phyloP scores from a whole-genome alignment of 2,113 vertebrate species.

The Micronisus gabar region DNA sequence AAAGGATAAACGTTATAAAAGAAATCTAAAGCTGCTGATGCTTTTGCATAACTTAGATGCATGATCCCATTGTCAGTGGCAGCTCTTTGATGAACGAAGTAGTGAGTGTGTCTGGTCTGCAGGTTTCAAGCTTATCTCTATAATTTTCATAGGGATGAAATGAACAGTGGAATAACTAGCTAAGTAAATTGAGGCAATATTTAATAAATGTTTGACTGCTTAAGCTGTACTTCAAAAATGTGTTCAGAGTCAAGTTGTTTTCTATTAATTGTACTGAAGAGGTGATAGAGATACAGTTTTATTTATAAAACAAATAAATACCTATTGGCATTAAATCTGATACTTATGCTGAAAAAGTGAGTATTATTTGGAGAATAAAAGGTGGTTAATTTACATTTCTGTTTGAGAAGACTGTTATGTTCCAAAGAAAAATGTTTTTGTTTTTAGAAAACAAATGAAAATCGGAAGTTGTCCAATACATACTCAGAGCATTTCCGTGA shows the following conservation, averaged over 20 bases:
- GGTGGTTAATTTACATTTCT: background rate
- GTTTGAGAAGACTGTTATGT: background rate
- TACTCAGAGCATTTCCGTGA: background rate
- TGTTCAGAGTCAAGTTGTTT: background rate
- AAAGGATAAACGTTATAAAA: background rate
- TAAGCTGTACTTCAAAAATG: background rate
- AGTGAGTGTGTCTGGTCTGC: background rate
- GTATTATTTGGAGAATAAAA: background rate
- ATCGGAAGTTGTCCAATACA: background rate
- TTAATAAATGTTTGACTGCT: background rate
- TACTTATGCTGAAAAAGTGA: background rate
- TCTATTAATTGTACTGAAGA: background rate
- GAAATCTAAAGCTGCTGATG: background rate
- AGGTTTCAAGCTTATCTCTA: background rate
- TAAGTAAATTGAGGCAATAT: background rate
- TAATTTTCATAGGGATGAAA: background rate
- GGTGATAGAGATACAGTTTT: background rate
- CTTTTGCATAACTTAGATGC: background rate
- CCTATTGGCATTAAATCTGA: background rate
- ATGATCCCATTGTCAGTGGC: background rate
- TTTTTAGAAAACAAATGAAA: background rate
- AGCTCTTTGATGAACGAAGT: background rate
- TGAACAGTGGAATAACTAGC: background rate
- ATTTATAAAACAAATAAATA: background rate
- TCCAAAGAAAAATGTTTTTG: background rate